phyloP scores from a whole-genome alignment of 2,797 vertebrate species.

The Okamejei kenojei region DNA sequence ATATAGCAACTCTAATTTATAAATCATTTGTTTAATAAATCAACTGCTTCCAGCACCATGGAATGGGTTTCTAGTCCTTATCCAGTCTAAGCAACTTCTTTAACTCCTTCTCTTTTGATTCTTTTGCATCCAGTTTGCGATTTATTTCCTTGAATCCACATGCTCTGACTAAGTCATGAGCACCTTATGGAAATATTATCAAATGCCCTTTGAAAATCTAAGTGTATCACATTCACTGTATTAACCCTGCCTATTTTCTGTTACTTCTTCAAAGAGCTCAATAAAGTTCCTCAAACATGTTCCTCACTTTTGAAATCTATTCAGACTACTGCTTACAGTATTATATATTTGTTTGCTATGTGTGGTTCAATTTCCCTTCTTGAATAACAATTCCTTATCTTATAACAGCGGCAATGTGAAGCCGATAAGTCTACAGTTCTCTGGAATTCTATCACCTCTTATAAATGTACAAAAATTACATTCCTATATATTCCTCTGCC shows the following conservation, averaged over 20 bases:
- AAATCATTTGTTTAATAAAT: too few relatives aligned
- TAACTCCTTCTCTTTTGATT: neutral
- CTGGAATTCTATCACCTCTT: neutral
- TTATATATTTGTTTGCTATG: neutral
- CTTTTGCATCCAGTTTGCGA: neutral
- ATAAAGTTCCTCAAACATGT: neutral
- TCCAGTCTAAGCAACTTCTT: neutral
- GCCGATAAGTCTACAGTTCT: neutral
- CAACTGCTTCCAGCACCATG: too few relatives aligned
- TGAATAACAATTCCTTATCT: neutral
- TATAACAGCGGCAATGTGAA: neutral
- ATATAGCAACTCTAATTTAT: too few relatives aligned
- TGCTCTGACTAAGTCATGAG: too few relatives aligned
- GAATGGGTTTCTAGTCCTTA: too few relatives aligned
- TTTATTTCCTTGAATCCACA: too few relatives aligned
- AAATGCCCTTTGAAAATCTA: too few relatives aligned
- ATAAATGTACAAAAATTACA: neutral
- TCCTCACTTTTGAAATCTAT: neutral
- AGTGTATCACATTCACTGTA: neutral
- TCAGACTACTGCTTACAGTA: neutral
- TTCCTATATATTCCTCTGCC: neutral
- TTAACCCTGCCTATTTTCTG: neutral
- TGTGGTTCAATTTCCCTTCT: neutral
- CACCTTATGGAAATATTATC: too few relatives aligned
- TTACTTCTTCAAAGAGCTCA: neutral